Conservation (phyloP, 53 echinoderm and acorn worm species). For the Apostichopus leukothele region DNA sequence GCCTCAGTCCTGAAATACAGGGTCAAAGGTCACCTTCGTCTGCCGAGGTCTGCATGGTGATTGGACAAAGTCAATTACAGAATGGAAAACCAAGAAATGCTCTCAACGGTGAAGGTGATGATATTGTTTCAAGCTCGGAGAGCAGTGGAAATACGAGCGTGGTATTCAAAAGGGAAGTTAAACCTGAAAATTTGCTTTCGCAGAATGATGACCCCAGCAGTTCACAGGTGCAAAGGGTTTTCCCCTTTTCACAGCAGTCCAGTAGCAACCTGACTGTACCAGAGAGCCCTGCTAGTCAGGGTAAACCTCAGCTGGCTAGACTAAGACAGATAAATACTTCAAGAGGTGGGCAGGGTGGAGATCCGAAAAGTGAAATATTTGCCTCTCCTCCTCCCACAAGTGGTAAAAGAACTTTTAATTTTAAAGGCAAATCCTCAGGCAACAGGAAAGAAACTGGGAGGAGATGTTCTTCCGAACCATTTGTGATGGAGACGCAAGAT, state of each 20-base stretch:
- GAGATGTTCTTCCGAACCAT: too few species aligned
- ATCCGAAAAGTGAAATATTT: neutral
- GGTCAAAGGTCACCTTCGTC: neutral
- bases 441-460: neutral
- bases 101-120: neutral
- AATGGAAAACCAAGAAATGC: neutral
- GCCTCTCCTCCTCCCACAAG: neutral
- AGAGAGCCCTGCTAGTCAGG: constrained; percentile 7
- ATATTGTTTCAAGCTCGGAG: neutral
- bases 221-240: neutral
- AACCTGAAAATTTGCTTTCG: neutral
- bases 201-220: neutral
- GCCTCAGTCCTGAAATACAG: neutral
- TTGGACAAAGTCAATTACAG: neutral
- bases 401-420: constrained; percentile 15
- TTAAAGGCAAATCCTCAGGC: neutral
- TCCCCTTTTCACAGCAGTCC: neutral
- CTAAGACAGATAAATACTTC: neutral
- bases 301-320: neutral
- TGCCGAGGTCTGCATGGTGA: neutral
- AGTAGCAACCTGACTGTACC: neutral
- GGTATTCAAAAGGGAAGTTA: neutral
- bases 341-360: neutral
- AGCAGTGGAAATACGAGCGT: neutral
- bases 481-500: constrained; percentile 11